These are phyloP conservation scores for Eulemur coronatus DNA, from an alignment of 2,797 vertebrate species.

Conservation along the genomic window DNA sequence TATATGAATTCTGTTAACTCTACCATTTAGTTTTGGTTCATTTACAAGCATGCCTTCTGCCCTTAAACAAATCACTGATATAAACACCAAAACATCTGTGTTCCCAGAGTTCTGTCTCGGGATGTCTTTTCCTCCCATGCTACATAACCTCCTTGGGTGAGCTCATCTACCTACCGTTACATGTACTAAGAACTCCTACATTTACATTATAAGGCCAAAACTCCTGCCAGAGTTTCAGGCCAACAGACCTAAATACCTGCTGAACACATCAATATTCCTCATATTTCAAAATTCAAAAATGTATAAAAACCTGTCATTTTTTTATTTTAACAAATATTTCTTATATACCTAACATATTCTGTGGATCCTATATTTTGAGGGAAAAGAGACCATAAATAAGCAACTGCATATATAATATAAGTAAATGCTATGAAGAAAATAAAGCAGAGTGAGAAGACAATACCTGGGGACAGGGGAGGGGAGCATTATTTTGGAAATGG, in stretches of 20 bases:
- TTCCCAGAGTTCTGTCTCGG: background rate
- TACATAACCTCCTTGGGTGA: background rate
- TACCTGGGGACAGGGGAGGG: background rate
- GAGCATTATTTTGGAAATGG: background rate
- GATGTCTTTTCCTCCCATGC: background rate
- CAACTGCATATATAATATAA: background rate
- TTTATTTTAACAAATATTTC: background rate
- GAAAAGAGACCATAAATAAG: background rate
- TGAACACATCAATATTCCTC: background rate
- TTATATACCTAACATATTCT: background rate
- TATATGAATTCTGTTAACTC: background rate
- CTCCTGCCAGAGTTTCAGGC: background rate
- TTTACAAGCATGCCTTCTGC: background rate
- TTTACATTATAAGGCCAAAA: background rate
- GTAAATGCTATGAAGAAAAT: background rate
- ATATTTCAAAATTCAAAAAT: background rate
- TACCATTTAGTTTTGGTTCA: background rate
- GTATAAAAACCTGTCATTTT: background rate
- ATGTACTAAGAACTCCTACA: background rate
- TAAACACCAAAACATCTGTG: background rate
- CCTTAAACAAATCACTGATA: background rate
- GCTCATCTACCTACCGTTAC: background rate
- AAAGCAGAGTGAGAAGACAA: background rate
- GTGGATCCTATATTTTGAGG: background rate
- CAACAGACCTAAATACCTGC: background rate